A percentile compares a stretch with the other conserved stretches of the same genome.
These are phyloP conservation scores for Trisateles emortualis DNA, from an alignment of 2,888 invertebrate genomes.

Conservation along the genomic window DNA sequence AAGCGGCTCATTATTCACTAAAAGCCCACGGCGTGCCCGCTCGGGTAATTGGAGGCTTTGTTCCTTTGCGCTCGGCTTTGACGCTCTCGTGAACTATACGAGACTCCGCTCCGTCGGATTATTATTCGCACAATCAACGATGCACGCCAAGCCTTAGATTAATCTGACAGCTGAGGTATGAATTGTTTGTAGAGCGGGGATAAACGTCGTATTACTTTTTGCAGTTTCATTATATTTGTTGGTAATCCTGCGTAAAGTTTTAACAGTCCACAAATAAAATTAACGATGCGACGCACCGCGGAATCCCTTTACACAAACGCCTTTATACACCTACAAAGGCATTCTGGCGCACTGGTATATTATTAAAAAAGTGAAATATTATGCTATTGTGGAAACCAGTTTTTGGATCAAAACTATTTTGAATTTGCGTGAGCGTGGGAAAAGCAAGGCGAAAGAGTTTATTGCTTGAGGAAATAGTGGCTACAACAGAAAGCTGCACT, in stretches of 20 bases:
- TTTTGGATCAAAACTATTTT: conserved; percentile 45
- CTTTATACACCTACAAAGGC: conserved; percentile 45
- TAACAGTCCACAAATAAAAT: conserved; percentile 51
- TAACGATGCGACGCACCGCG: conserved; percentile 32
- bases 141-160: conserved; percentile 71
- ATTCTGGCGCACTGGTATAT: conserved; percentile 35
- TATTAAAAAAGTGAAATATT: conserved; percentile 56
- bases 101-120: conserved; percentile 67
- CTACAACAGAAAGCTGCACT: conserved; percentile 40
- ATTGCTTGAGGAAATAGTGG: conserved; percentile 51
- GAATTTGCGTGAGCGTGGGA: conserved; percentile 62
- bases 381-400: conserved; percentile 53
- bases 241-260: conserved; percentile 50
- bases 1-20: conserved; percentile 86
- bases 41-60: conserved; percentile 85
- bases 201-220: conserved; percentile 69
- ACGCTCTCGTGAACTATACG: conserved; percentile 73
- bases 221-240: conserved; percentile 53
- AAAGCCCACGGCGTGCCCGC: conserved; percentile 84
- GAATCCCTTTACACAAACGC: conserved; percentile 39
- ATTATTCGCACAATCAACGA: conserved; percentile 81
- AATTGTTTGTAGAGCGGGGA: conserved; percentile 66
- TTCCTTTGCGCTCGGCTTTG: conserved; percentile 81
- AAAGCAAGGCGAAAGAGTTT: conserved; percentile 45
- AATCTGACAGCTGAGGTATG: conserved; percentile 78